phyloP scores from a whole-genome alignment of 2,113 vertebrate species.

The Pachyramphus minor region DNA sequence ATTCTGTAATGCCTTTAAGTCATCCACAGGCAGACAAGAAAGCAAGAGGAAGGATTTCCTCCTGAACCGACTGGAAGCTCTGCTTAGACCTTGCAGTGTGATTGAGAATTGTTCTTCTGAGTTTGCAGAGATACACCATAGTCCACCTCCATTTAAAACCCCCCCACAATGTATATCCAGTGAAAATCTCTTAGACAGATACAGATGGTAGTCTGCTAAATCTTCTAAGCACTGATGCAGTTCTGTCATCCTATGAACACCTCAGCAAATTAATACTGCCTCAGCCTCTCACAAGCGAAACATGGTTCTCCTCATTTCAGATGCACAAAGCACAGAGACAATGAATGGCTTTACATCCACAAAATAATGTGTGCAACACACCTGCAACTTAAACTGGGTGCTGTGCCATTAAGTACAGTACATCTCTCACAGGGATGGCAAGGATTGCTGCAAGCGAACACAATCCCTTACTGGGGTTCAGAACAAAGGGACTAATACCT shows the following conservation, averaged over 20 bases:
- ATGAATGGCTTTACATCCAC: neutral
- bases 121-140: neutral
- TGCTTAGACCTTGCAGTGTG: neutral
- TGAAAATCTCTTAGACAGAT: neutral
- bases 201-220: neutral
- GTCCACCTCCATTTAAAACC: neutral
- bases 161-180: rapidly evolving
- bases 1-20: neutral
- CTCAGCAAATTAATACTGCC: neutral
- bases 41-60: neutral
- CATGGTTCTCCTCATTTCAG: neutral
- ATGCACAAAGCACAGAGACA: neutral
- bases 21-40: neutral
- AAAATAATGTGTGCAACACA: neutral
- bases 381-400: rapidly evolving
- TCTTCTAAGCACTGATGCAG: neutral
- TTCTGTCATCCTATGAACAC: neutral
- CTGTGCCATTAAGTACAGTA: neutral
- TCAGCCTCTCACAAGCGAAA: neutral
- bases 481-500: neutral
- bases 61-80: neutral
- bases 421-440: neutral
- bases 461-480: neutral
- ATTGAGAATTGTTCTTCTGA: neutral
- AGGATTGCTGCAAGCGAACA: neutral